Evolutionary conservation across 2,797 vertebrate genomes (phyloP), one percentile per base, ranked within the genome.

Genomic region (Cygnus olor): DNA sequence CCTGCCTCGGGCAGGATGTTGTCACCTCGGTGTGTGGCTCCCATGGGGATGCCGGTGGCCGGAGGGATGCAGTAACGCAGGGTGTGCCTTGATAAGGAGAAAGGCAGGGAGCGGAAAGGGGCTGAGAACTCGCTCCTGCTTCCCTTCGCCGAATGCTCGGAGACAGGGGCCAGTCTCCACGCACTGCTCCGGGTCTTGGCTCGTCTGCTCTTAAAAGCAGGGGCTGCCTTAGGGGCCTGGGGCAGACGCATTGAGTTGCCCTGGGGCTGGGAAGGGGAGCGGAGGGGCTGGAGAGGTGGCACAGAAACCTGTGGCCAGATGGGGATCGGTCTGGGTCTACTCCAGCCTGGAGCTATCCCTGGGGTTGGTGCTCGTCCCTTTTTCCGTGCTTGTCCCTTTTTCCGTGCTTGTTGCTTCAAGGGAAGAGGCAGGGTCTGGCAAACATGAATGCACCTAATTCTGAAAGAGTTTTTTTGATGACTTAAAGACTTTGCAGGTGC

Each of bases 401-500:
- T 30, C 74, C 49, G 77, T 66, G 78, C 80, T 42, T 28, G 60
- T 42, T 42, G 76, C 94, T 95, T 40, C 80, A 85, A 83, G 56
- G 60, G 49, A 53, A 81, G 74, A 94, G 82, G 88, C 89, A 80
- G 85, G 82, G 94, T 91, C 89, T 42, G 77, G 97, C 95, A 97
- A 70, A 95, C 95, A 95, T 42, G 19, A 92, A 92, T 63, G 70
- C 68, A 86, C 88, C 90, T 80, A 66, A 51, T 65, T 83, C 76
- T 68, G 49, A 51, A 63, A 61, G 25, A 14, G 44, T 58, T 71
- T 68, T 36, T 36, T 56, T 6, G 1, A 68, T 85, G 6, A 3
- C 60, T 82, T 73, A 18, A 54, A 17, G 49, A 18, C 16, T n/a
- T 84, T 28, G 3, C 27, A 34, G 63, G 13, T n/a, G 19, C 73